A percentile compares a stretch with the other conserved stretches of the same genome.
These are phyloP conservation scores for Cepaea hortensis DNA, from an alignment of 2,888 invertebrate genomes.

Conservation along the genomic window DNA sequence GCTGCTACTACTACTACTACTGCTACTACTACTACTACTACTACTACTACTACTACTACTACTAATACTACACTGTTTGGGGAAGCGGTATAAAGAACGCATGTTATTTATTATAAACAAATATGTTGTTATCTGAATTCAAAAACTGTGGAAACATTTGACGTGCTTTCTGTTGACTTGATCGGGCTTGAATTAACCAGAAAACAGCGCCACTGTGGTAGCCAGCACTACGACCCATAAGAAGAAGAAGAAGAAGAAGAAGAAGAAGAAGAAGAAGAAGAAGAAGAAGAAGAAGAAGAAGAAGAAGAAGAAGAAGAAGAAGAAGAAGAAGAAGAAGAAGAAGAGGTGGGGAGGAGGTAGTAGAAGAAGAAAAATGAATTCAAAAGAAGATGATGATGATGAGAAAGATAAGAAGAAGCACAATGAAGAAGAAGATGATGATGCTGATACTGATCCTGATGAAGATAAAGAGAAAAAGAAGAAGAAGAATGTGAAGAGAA, in stretches of 20 bases:
- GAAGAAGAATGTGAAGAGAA: neutral
- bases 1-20: too few relatives aligned
- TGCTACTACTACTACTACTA: too few relatives aligned
- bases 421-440: conserved; percentile 14
- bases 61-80: too few relatives aligned
- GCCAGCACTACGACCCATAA: neutral
- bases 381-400: neutral
- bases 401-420: conserved; percentile 17
- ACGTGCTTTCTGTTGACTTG: too few relatives aligned
- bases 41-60: too few relatives aligned
- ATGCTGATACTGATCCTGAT: neutral
- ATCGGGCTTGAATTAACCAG: too few relatives aligned
- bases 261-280: neutral
- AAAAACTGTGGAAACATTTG: too few relatives aligned
- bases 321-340: neutral
- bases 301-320: neutral
- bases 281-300: neutral
- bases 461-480: neutral
- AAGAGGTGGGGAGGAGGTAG: neutral
- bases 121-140: too few relatives aligned
- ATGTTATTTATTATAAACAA: too few relatives aligned
- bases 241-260: neutral
- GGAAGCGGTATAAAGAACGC: too few relatives aligned
- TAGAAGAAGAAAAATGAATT: neutral
- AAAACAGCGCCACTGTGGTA: too few relatives aligned